Conservation (phyloP, 2,888 invertebrate species). For the Amiota minor region DNA sequence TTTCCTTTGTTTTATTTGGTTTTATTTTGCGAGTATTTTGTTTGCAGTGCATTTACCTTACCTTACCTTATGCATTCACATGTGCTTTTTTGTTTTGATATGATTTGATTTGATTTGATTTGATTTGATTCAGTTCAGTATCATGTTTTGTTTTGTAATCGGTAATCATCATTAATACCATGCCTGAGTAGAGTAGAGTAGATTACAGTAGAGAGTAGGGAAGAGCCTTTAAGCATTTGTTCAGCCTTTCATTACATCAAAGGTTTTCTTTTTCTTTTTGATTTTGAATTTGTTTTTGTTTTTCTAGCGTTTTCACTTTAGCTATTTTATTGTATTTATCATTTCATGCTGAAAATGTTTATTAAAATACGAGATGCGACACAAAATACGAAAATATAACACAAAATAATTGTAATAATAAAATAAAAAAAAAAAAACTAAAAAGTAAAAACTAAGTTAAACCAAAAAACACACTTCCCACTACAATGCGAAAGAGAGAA, state of each 20-base stretch:
- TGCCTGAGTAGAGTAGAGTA: constrained; percentile 19
- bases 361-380: constrained; percentile 51
- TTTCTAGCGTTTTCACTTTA: constrained; percentile 9
- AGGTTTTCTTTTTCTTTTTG: background rate
- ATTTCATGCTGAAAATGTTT: constrained; percentile 58
- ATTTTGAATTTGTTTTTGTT: too few species aligned
- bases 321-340: background rate
- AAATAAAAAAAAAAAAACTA: constrained; percentile 12
- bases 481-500: background rate
- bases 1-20: background rate
- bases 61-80: constrained; percentile 22
- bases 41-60: constrained; percentile 19
- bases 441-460: background rate
- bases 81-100: constrained; percentile 22
- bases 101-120: background rate
- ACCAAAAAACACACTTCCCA: constrained; percentile 17
- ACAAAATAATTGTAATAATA: too few species aligned
- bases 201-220: constrained; percentile 8
- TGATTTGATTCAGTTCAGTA: background rate
- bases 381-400: constrained; percentile 37
- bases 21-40: too few species aligned
- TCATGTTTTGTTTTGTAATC: too few species aligned
- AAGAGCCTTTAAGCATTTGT: constrained; percentile 27
- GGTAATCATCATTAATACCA: constrained; percentile 12
- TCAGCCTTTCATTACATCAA: constrained; percentile 11